These are phyloP conservation scores for Hemicrepidius hirtus DNA, from an alignment of 2,888 invertebrate genomes.

Conservation along the genomic window DNA sequence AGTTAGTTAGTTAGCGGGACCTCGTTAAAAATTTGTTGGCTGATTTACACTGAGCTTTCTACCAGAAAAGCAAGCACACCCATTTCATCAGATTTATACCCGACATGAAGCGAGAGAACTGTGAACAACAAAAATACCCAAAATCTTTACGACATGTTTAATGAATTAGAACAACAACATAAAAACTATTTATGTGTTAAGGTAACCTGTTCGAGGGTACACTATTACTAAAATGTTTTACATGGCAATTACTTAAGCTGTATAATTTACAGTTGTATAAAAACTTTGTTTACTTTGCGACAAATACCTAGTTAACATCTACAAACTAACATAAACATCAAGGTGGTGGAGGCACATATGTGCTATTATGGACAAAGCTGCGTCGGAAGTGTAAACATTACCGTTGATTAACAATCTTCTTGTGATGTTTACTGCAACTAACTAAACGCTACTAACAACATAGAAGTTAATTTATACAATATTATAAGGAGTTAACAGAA, in stretches of 20 bases:
- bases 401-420: conserved; percentile 39
- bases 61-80: conserved; percentile 24
- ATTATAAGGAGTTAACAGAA: too few relatives aligned
- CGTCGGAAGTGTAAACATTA: conserved; percentile 29
- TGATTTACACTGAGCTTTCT: conserved; percentile 26
- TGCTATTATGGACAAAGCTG: conserved; percentile 28
- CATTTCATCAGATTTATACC: conserved; percentile 24
- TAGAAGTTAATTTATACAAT: background rate
- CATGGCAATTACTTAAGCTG: conserved; percentile 25
- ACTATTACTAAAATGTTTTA: conserved; percentile 25
- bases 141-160: conserved; percentile 29
- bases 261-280: conserved; percentile 25
- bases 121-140: conserved; percentile 29
- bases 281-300: conserved; percentile 17
- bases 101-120: conserved; percentile 22
- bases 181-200: conserved; percentile 28
- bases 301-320: conserved; percentile 12
- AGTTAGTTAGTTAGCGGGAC: conserved; percentile 25
- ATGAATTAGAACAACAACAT: conserved; percentile 33
- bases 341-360: conserved; percentile 33
- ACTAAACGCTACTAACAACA: background rate
- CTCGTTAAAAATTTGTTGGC: conserved; percentile 33
- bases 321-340: conserved; percentile 33
- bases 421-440: conserved; percentile 28
- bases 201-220: conserved; percentile 9